phyloP scores from a whole-genome alignment of 2,888 invertebrate genomes.

The Elmis aenea region DNA sequence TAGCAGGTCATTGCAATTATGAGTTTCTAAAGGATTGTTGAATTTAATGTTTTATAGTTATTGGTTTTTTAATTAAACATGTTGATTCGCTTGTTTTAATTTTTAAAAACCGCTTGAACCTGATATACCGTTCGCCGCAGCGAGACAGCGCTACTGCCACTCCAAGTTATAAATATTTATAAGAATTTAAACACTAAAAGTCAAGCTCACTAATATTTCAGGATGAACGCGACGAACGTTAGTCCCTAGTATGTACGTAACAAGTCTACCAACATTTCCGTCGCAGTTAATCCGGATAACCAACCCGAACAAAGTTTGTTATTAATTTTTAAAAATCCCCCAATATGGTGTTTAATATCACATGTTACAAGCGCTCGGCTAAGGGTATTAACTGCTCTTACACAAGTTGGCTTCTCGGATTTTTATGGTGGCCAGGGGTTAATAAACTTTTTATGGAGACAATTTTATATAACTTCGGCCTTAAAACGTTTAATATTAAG shows the following conservation, averaged over 20 bases:
- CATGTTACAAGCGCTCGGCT: conserved; percentile 11
- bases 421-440: conserved; percentile 20
- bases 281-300: conserved; percentile 18
- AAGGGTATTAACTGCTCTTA: conserved; percentile 10
- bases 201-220: too few species aligned
- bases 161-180: too few species aligned
- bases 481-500: conserved; percentile 16
- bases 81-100: too few species aligned
- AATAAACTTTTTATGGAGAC: conserved; percentile 22
- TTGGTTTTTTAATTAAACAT: too few species aligned
- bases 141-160: too few species aligned
- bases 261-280: conserved; percentile 11
- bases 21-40: too few species aligned
- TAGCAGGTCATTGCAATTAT: too few species aligned
- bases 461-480: conserved; percentile 14
- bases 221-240: conserved; percentile 15
- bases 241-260: conserved; percentile 11
- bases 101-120: too few species aligned
- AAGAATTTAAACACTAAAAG: too few species aligned
- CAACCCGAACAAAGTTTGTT: conserved; percentile 18
- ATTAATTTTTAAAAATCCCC: conserved; percentile 21
- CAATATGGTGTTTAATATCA: conserved; percentile 15
- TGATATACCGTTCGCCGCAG: too few species aligned
- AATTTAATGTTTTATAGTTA: too few species aligned
- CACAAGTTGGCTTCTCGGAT: conserved; percentile 16